Evolutionary conservation across 2,888 invertebrate genomes (phyloP).

Genomic region (Cosmia trapezina): DNA sequence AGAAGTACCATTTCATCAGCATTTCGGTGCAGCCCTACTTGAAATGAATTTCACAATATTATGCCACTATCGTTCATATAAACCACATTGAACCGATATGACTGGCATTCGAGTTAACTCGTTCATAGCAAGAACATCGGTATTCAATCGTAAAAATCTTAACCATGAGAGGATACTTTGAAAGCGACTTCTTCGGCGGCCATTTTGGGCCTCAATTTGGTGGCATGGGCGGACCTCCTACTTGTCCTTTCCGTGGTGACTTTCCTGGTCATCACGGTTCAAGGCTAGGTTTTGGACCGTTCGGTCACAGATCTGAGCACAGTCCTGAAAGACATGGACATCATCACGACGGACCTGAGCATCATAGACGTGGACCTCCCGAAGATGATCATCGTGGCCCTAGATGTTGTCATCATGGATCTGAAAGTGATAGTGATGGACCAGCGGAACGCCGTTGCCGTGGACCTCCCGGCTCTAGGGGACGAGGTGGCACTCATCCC

Average conservation of each 20-base stretch:
- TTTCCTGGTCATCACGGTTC: slow-evolving; percentile 19
- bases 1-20: not conserved
- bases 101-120: slow-evolving; percentile 32
- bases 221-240: slow-evolving; percentile 3
- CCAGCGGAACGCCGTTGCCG: not conserved
- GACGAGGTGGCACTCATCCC: not conserved
- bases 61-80: slow-evolving; percentile 37
- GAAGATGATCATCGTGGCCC: not conserved
- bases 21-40: slow-evolving; percentile 37
- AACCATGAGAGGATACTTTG: slow-evolving; percentile 37
- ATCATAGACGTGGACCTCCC: slow-evolving; percentile 12
- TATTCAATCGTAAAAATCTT: not conserved
- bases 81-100: not conserved
- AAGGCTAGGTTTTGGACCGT: slow-evolving; percentile 26
- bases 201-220: slow-evolving; percentile 23
- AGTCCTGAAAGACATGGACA: not conserved
- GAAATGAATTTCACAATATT: slow-evolving; percentile 48
- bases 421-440: slow-evolving; percentile 1
- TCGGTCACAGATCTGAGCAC: slow-evolving; percentile 24
- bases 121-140: slow-evolving; percentile 15
- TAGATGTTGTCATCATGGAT: slow-evolving; percentile 5
- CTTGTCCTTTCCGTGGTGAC: slow-evolving; percentile 5
- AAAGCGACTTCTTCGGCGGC: slow-evolving; percentile 27
- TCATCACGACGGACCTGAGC: slow-evolving; percentile 20
- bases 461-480: not conserved